Base-by-base conservation (phyloP, 2,797 vertebrate genomes). In the Diglossa cyanea region DNA sequence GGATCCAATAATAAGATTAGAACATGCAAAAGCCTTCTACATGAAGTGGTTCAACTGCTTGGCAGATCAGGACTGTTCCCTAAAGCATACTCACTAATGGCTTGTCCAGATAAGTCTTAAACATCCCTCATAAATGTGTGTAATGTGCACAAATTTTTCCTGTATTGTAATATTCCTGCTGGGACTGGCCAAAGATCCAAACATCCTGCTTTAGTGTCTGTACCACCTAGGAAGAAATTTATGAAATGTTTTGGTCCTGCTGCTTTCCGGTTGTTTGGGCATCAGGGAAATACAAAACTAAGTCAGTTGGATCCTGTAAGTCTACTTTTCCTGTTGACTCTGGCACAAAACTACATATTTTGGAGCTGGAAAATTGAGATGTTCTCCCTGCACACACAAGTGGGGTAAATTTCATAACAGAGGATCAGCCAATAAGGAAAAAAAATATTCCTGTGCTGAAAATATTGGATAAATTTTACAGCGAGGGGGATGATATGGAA, bases 181-280 rank as follows among this genome's bases (percentile, higher is more conserved):
- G 89, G 86, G 91, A 91, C 78, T 28, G 47, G 50, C 35, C 77
- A 86, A 72, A 86, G 57, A 78, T 77, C 66, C 75, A 68, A 94
- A 88, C 78, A 91, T 92, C 89, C 91, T 94, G 68, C 17, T 55
- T 80, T 61, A 51, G 13, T 83, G 54, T 78, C 91, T 75, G 62
- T 75, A 96, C 94, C 94, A 93, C 96, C 96, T 92, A 96, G 89
- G 94, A 96, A 94, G 92, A 97, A 92, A 94, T 94, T 94, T 92
- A 92, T 96, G 78, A 94, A 95, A 96, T 72, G 28, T 26, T 92
- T 93, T 91, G 58, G 62, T 91, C 94, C 73, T 90, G 87, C 85
- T 96, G 94, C 78, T 96, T 95, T 96, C 94, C 11, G 2, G 68
- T 90, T 92, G 44, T 90, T 96, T 86, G 81, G 85, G 91, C 91